These are phyloP conservation scores for Sphaeridia pumilis DNA, from an alignment of 2,888 invertebrate species.

Conservation along the genomic window DNA sequence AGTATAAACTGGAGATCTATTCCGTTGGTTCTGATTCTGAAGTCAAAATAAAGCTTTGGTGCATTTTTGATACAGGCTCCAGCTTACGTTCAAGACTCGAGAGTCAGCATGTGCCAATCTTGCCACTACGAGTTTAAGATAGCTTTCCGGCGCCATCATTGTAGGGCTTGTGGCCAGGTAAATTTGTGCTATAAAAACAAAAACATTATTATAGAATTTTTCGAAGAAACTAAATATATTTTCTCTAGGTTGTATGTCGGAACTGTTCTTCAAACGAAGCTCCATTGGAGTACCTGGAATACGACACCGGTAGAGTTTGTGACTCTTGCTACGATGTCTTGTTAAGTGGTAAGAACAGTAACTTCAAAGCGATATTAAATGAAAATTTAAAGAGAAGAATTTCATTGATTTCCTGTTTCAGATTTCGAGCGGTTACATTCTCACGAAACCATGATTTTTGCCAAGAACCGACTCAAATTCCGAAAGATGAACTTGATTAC, in stretches of 20 bases:
- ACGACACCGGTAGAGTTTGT: conserved; percentile 45
- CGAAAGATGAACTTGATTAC: conserved; percentile 19
- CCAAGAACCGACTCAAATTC: conserved; percentile 36
- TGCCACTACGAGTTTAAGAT: conserved; percentile 53
- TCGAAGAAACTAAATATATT: neutral
- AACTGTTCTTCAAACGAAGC: conserved; percentile 49
- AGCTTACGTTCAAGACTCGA: conserved; percentile 48
- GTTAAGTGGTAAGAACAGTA: conserved; percentile 37
- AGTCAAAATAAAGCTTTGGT: conserved; percentile 1
- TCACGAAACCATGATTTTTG: conserved; percentile 27
- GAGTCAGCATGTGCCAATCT: conserved; percentile 53
- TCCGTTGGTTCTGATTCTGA: neutral
- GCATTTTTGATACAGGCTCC: conserved; percentile 41
- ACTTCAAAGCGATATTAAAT: neutral
- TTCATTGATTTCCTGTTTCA: conserved; percentile 9
- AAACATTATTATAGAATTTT: neutral
- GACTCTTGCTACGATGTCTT: conserved; percentile 45
- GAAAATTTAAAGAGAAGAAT: neutral
- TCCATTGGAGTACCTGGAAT: conserved; percentile 45
- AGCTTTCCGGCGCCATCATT: conserved; percentile 55
- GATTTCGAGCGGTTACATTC: conserved; percentile 34
- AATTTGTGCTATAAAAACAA: neutral
- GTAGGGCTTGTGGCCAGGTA: conserved; percentile 52
- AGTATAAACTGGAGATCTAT: conserved; percentile 1
- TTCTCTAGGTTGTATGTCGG: conserved; percentile 46